These are phyloP conservation scores for Zosterops borbonicus DNA, from an alignment of 2,113 vertebrate genomes.

Conservation along the genomic window DNA sequence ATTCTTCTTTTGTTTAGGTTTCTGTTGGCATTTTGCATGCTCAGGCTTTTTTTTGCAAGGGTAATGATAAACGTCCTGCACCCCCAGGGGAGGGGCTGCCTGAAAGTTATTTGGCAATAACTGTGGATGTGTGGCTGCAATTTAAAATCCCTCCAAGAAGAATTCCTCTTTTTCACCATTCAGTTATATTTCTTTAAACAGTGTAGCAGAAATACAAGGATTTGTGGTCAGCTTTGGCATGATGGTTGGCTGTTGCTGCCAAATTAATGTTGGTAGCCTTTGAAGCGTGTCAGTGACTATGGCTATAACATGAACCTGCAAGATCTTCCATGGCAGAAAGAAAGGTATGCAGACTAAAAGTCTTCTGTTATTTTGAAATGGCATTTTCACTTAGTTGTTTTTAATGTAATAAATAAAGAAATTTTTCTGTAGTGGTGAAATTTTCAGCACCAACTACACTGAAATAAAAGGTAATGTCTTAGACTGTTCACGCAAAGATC, in stretches of 20 bases:
- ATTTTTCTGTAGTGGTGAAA: neutral
- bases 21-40: neutral
- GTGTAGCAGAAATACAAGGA: neutral
- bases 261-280: neutral
- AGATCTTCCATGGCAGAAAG: neutral
- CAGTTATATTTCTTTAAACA: neutral
- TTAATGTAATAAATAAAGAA: neutral
- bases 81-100: neutral
- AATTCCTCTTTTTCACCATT: neutral
- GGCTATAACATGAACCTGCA: neutral
- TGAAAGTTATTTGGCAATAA: neutral
- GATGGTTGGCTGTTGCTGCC: fast-evolving
- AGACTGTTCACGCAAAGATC: neutral
- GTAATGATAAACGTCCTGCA: neutral
- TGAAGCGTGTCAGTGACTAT: fast-evolving
- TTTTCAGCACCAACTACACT: neutral
- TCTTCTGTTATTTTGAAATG: neutral
- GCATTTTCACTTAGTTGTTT: neutral
- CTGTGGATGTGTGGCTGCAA: fast-evolving
- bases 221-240: neutral
- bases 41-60: neutral
- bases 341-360: neutral
- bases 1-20: neutral
- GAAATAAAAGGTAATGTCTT: neutral
- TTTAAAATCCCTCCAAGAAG: neutral